Evolutionary conservation across 2,113 vertebrate genomes (phyloP).

Genomic region (Hyperoodon ampullatus): DNA sequence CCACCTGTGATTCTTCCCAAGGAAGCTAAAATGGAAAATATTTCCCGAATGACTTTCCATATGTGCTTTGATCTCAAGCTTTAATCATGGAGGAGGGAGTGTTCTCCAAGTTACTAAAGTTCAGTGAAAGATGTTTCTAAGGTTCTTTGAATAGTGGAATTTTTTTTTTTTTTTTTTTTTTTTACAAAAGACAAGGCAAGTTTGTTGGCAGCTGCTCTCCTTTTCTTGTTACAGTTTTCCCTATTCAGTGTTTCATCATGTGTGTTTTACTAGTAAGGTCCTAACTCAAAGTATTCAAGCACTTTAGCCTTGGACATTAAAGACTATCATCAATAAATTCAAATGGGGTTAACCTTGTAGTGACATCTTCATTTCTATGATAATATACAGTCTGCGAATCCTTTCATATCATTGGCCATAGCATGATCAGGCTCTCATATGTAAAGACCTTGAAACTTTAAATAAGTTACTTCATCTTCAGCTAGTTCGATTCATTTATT

Average conservation of each 20-base stretch:
- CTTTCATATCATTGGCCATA: constrained; percentile 46
- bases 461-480: constrained; percentile 67
- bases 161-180: background rate
- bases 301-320: constrained; percentile 62
- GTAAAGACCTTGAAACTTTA: constrained; percentile 71
- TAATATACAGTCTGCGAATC: constrained; percentile 4
- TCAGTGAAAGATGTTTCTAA: constrained; percentile 11
- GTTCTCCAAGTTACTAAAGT: constrained; percentile 21
- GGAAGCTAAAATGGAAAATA: constrained; percentile 11
- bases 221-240: background rate
- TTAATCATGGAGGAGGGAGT: background rate
- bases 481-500: constrained; percentile 58
- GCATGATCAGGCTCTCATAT: constrained; percentile 1
- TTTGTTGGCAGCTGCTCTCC: background rate
- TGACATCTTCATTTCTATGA: constrained; percentile 69
- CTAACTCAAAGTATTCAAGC: constrained; percentile 29
- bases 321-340: constrained; percentile 61
- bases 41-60: background rate
- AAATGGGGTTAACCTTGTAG: constrained; percentile 66
- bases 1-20: background rate
- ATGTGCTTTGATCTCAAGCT: background rate
- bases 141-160: background rate
- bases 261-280: background rate
- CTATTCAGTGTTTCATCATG: background rate
- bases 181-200: background rate